Evolutionary conservation across 2,888 invertebrate genomes (phyloP).

Genomic region (Trachelus tabidus): DNA sequence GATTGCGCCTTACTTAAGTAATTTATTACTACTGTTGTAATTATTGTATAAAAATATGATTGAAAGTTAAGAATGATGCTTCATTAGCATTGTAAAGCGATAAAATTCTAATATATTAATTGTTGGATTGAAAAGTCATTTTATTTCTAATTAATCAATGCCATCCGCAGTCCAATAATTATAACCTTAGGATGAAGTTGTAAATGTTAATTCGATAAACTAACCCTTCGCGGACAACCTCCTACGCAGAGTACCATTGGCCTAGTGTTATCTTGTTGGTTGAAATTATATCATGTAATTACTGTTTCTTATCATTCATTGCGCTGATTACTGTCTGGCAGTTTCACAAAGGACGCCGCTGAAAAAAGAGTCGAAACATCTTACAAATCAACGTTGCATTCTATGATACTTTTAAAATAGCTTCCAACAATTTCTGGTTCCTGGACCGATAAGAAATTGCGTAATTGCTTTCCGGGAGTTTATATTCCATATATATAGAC

Average conservation of each 20-base stretch:
- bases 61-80: not conserved
- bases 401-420: not conserved
- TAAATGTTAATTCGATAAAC: not conserved
- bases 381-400: not conserved
- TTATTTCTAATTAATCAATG: not conserved
- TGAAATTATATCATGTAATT: constrained; percentile 38
- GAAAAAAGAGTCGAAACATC: constrained; percentile 26
- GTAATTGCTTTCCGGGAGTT: not conserved
- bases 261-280: constrained; percentile 29
- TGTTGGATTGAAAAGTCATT: not conserved
- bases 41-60: not conserved
- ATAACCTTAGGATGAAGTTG: not conserved
- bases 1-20: not conserved
- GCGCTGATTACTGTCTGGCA: constrained; percentile 38
- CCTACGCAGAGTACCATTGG: constrained; percentile 10
- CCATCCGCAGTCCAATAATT: not conserved
- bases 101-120: not conserved
- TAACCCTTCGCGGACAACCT: not conserved
- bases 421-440: constrained; percentile 9
- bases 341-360: constrained; percentile 35
- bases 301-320: constrained; percentile 48
- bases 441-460: constrained; percentile 17
- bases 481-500: not conserved
- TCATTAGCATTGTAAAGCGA: not conserved
- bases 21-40: not conserved